Evolutionary conservation across 2,888 invertebrate species (phyloP).

Genomic region (Melipona bicolor): DNA sequence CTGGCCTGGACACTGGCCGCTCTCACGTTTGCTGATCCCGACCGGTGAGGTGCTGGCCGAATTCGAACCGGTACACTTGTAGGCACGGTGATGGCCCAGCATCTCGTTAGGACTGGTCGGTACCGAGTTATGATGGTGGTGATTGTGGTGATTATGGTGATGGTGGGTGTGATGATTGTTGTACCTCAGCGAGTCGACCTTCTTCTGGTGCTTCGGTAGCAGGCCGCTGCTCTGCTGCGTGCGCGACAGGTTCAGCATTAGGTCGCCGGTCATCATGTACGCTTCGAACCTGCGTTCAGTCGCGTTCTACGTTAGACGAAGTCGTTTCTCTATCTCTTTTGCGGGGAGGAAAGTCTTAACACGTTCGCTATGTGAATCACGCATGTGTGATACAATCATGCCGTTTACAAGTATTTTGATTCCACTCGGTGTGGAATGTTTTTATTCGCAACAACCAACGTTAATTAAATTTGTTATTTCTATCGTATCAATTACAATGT

Average conservation of each 20-base stretch:
- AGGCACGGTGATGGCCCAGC: constrained; percentile 86
- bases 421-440: too few species aligned
- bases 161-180: constrained; percentile 86
- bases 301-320: neutral
- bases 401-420: too few species aligned
- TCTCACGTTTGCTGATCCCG: constrained; percentile 85
- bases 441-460: too few species aligned
- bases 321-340: too few species aligned
- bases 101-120: constrained; percentile 89
- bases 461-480: too few species aligned
- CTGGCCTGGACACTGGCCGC: constrained; percentile 70
- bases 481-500: too few species aligned
- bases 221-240: constrained; percentile 89
- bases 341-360: too few species aligned
- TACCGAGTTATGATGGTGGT: constrained; percentile 87
- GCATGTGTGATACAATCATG: too few species aligned
- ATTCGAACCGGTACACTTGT: constrained; percentile 83
- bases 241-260: constrained; percentile 95
- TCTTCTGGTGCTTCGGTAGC: constrained; percentile 87
- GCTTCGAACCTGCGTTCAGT: constrained; percentile 90
- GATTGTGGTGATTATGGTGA: constrained; percentile 85
- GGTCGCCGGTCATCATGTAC: constrained; percentile 99
- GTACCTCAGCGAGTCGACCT: constrained; percentile 86
- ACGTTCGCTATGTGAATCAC: too few species aligned
- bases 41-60: constrained; percentile 86